These are phyloP conservation scores for Macroramphosus scolopax DNA, from an alignment of 2,797 vertebrate genomes.

Conservation along the genomic window DNA sequence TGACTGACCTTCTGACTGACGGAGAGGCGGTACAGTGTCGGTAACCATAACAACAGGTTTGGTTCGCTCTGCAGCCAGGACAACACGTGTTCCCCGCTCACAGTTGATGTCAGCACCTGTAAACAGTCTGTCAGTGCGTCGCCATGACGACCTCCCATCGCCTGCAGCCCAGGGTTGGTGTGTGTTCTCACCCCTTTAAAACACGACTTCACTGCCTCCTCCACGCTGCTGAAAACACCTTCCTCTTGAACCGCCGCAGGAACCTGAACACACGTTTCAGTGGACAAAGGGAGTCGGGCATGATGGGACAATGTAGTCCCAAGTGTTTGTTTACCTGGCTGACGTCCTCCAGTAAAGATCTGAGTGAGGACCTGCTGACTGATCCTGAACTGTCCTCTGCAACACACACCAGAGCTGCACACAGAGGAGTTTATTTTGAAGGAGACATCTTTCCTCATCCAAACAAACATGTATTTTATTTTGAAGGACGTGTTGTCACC, in stretches of 20 bases:
- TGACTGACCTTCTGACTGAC: constrained; percentile 75
- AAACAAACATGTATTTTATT: neutral
- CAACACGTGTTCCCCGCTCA: constrained; percentile 76
- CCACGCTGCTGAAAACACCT: constrained; percentile 68
- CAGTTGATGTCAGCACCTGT: constrained; percentile 71
- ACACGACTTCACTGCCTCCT: constrained; percentile 75
- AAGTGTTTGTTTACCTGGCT: constrained; percentile 72
- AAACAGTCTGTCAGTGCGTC: neutral
- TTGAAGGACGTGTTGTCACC: constrained; percentile 56
- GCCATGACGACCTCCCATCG: neutral
- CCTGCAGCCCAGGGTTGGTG: neutral
- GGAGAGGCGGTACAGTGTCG: constrained; percentile 76
- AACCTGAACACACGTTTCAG: constrained; percentile 69
- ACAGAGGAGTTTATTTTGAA: constrained; percentile 7
- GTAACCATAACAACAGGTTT: constrained; percentile 82
- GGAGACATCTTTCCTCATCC: too few relatives aligned
- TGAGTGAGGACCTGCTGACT: constrained; percentile 74
- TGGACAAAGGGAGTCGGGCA: constrained; percentile 4
- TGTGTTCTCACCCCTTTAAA: constrained; percentile 61
- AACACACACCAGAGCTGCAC: constrained; percentile 78
- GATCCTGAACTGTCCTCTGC: constrained; percentile 56
- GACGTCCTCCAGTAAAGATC: constrained; percentile 80
- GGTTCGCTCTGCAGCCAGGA: constrained; percentile 83
- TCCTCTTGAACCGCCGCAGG: constrained; percentile 80
- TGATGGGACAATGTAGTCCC: constrained; percentile 29